Percentiles rank a stretch among this genome's conserved stretches.
Conservation (phyloP, 2,797 vertebrate genomes). For the Phrynocephalus forsythii region DNA sequence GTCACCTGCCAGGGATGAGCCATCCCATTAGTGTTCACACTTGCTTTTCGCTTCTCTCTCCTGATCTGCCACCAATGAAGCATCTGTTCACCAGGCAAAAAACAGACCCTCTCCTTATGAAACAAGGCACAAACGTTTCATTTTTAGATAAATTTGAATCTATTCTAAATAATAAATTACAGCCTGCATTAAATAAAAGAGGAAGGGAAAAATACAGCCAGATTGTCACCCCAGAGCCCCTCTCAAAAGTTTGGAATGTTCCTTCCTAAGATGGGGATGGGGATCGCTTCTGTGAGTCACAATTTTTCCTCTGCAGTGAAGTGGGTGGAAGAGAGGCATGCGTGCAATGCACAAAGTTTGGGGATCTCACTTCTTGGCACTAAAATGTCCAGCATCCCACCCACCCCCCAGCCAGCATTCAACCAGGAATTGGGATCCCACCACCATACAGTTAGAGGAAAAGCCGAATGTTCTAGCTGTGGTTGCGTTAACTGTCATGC, state of each 20-base stretch:
- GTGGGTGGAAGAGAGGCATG: background rate
- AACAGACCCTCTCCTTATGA: constrained; percentile 55
- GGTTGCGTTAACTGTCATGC: background rate
- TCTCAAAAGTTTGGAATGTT: background rate
- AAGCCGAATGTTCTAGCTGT: too few species aligned
- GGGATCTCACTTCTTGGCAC: too few species aligned
- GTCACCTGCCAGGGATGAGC: constrained; percentile 66
- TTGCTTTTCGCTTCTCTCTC: constrained; percentile 46
- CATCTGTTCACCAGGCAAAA: constrained; percentile 66
- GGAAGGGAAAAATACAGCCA: background rate
- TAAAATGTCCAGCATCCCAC: too few species aligned
- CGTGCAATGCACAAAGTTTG: background rate
- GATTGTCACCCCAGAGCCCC: background rate
- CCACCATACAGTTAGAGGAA: too few species aligned
- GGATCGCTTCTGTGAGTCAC: background rate
- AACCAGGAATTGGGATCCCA: too few species aligned
- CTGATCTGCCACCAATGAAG: constrained; percentile 58
- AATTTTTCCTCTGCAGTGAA: background rate
- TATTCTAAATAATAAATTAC: constrained; percentile 57
- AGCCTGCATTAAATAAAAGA: constrained; percentile 33
- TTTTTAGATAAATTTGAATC: constrained; percentile 50
- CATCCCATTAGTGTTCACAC: constrained; percentile 53
- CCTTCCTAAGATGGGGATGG: background rate
- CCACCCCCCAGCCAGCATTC: too few species aligned
- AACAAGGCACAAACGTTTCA: constrained; percentile 41